Evolutionary conservation across 2,888 invertebrate species (phyloP).

Genomic region (Lysandra coridon): DNA sequence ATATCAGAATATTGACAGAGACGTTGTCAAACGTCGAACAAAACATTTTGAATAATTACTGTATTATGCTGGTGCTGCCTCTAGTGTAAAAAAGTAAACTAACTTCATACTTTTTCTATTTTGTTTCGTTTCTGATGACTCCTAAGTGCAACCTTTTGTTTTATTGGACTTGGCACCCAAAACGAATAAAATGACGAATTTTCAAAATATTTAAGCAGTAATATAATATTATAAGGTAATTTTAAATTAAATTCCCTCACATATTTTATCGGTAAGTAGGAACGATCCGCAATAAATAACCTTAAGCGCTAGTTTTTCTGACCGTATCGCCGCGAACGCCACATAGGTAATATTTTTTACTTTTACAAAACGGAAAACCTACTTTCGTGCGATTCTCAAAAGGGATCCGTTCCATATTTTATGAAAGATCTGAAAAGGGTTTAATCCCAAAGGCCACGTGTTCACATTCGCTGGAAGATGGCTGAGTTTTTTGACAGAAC

Average conservation of each 20-base stretch:
- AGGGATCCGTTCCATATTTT: constrained; percentile 31
- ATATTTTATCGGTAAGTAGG: not conserved
- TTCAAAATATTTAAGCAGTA: not conserved
- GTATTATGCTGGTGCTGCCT: no score
- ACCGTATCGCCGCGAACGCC: constrained; percentile 23
- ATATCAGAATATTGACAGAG: no score
- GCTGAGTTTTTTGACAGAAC: constrained; percentile 20
- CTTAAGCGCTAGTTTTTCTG: not conserved
- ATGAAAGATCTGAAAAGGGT: constrained; percentile 33
- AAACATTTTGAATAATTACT: no score
- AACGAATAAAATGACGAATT: no score
- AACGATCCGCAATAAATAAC: constrained; percentile 9
- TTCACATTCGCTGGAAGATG: constrained; percentile 8
- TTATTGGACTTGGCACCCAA: no score
- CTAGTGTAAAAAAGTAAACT: no score
- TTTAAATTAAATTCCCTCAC: not conserved
- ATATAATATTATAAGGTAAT: not conserved
- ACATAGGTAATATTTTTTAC: constrained; percentile 25
- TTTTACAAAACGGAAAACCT: constrained; percentile 31
- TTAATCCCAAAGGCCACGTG: constrained; percentile 29
- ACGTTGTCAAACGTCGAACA: no score
- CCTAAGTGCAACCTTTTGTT: no score
- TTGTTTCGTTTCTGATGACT: no score
- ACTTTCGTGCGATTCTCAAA: constrained; percentile 27
- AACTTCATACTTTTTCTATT: no score